A percentile compares a stretch with the other conserved stretches of the same genome.
Conservation (phyloP, 2,888 invertebrate genomes). For the Rhagium mordax region DNA sequence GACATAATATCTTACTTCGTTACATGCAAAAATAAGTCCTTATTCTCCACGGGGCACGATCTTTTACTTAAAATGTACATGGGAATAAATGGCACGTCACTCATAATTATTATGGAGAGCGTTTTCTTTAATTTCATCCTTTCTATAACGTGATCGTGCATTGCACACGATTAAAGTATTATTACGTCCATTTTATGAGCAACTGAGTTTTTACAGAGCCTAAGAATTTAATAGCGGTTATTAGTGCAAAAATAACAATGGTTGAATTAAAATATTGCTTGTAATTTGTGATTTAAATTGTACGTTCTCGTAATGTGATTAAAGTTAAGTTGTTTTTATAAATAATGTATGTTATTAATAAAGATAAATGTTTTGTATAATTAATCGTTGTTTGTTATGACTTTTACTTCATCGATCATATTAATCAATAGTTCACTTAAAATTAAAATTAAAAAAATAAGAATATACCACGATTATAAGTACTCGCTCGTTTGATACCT, state of each 20-base stretch:
- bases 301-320: background rate
- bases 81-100: slow-evolving; percentile 42
- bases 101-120: slow-evolving; percentile 42
- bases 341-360: slow-evolving; percentile 19
- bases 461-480: slow-evolving; percentile 14
- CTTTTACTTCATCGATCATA: slow-evolving; percentile 24
- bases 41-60: slow-evolving; percentile 31
- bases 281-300: slow-evolving; percentile 19
- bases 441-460: too few species aligned
- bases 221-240: slow-evolving; percentile 26
- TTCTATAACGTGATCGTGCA: slow-evolving; percentile 36
- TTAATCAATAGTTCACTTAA: slow-evolving; percentile 24
- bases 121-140: slow-evolving; percentile 29
- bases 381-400: slow-evolving; percentile 26
- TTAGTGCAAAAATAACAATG: slow-evolving; percentile 18
- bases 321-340: slow-evolving; percentile 10
- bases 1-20: slow-evolving; percentile 17
- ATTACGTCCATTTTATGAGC: slow-evolving; percentile 30
- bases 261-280: slow-evolving; percentile 26
- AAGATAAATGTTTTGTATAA: slow-evolving; percentile 25
- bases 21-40: slow-evolving; percentile 33
- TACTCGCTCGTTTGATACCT: slow-evolving; percentile 10
- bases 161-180: slow-evolving; percentile 36
- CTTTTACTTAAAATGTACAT: slow-evolving; percentile 27
- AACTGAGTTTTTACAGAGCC: background rate